Conservation (phyloP, 92 coral and sea anemone genomes). For the Zoanthus gigantus region DNA sequence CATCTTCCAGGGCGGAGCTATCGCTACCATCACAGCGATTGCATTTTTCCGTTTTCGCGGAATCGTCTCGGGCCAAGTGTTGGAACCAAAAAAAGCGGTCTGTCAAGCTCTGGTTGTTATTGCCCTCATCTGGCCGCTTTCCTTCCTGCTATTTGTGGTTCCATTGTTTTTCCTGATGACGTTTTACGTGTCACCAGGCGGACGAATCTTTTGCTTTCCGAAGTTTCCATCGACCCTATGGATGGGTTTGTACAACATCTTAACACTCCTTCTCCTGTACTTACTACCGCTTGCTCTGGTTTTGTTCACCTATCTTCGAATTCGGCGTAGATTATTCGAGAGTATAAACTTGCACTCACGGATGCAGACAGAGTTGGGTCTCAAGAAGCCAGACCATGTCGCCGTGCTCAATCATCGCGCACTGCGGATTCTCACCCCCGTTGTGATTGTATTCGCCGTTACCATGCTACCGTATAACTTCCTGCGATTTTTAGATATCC, state of each 20-base stretch:
- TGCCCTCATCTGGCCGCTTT: conserved; percentile 68
- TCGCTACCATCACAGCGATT: conserved; percentile 86
- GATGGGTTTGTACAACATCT: conserved; percentile 74
- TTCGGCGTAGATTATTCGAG: conserved; percentile 79
- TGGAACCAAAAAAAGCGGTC: conserved; percentile 63
- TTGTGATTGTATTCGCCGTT: conserved; percentile 75
- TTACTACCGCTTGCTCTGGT: conserved; percentile 75
- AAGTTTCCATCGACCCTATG: conserved; percentile 61
- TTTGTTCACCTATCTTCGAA: conserved; percentile 76
- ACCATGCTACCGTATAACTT: conserved; percentile 85
- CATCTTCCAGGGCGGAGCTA: conserved; percentile 84
- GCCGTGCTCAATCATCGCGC: conserved; percentile 78
- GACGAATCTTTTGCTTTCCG: conserved; percentile 66
- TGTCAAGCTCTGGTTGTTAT: conserved; percentile 65
- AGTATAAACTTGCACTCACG: conserved; percentile 74
- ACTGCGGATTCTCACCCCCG: conserved; percentile 76
- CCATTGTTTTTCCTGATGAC: conserved; percentile 83
- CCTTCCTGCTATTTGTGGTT: conserved; percentile 74
- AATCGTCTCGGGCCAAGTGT: conserved; percentile 76
- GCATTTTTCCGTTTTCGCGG: conserved; percentile 85
- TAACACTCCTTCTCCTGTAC: conserved; percentile 68
- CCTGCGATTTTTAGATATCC: conserved; percentile 76
- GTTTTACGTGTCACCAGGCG: conserved; percentile 50
- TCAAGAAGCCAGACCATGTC: conserved; percentile 39
- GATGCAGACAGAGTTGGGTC: conserved; percentile 77